These are phyloP conservation scores for Hyposmocoma kahamanoa DNA, from an alignment of 1,140 invertebrate species.

Conservation along the genomic window DNA sequence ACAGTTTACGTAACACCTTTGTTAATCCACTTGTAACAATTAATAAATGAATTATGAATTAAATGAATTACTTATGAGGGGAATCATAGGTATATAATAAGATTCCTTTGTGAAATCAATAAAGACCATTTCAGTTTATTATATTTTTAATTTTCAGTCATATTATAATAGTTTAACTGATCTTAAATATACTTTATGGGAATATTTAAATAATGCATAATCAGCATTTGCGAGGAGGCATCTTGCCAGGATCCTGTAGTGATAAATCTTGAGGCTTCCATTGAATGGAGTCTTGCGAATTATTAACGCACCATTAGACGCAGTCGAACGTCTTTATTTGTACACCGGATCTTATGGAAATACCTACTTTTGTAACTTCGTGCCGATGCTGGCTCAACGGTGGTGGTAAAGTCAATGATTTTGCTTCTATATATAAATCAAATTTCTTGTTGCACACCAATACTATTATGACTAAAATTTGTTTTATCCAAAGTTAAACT, in stretches of 20 bases:
- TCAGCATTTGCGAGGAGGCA: conserved; percentile 58
- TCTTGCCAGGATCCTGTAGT: conserved; percentile 60
- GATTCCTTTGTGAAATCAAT: background rate
- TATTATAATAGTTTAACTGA: too few species aligned
- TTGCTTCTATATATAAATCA: background rate
- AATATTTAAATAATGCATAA: conserved; percentile 44
- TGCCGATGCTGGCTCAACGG: background rate
- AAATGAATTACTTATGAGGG: background rate
- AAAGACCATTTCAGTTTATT: too few species aligned
- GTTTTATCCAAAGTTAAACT: too few species aligned
- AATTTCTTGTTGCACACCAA: background rate
- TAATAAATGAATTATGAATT: too few species aligned
- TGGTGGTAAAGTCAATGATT: background rate
- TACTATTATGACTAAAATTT: too few species aligned
- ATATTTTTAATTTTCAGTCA: conserved; percentile 6
- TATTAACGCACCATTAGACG: conserved; percentile 64
- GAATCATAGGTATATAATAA: background rate
- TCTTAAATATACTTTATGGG: background rate
- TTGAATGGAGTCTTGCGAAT: conserved; percentile 58
- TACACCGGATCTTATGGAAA: conserved; percentile 38
- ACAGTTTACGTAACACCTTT: too few species aligned
- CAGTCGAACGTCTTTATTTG: conserved; percentile 53
- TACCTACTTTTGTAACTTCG: conserved; percentile 20
- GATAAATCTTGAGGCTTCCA: conserved; percentile 60
- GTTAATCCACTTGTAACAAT: too few species aligned